A percentile compares a stretch with the other conserved stretches of the same genome.
phyloP scores from a whole-genome alignment of 2,888 invertebrate species.

The Drosophila vallismaia region DNA sequence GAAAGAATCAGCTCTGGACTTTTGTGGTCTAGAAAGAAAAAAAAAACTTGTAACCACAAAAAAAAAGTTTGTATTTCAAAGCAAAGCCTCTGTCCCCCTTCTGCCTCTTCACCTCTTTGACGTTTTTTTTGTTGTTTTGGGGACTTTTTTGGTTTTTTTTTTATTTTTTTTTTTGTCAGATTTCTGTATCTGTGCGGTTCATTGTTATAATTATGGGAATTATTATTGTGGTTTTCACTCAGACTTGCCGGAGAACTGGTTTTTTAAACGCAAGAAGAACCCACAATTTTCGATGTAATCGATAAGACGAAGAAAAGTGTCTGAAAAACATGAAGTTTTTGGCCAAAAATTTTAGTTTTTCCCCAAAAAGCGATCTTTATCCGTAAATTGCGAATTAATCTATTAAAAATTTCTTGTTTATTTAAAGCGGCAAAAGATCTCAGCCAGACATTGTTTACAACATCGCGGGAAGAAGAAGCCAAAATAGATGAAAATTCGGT shows the following conservation, averaged over 20 bases:
- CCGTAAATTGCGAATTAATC: conserved; percentile 39
- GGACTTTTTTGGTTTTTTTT: conserved; percentile 57
- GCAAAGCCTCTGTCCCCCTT: conserved; percentile 39
- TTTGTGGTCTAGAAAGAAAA: conserved; percentile 68
- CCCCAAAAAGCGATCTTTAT: not conserved
- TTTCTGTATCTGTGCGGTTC: conserved; percentile 52
- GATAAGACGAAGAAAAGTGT: conserved; percentile 39
- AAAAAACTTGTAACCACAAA: conserved; percentile 42
- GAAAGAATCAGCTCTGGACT: conserved; percentile 42
- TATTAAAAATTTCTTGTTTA: conserved; percentile 15
- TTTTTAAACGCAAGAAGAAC: conserved; percentile 36
- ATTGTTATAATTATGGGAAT: conserved; percentile 78
- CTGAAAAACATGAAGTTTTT: conserved; percentile 7
- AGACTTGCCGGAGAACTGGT: conserved; percentile 61
- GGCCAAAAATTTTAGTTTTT: no score
- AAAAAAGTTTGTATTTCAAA: conserved; percentile 56
- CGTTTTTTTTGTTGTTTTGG: conserved; percentile 37
- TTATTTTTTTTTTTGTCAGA: conserved; percentile 49
- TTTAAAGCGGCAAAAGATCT: conserved; percentile 19
- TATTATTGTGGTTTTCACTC: conserved; percentile 76
- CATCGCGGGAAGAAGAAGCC: conserved; percentile 21
- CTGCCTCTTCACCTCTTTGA: conserved; percentile 30
- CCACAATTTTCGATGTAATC: conserved; percentile 37
- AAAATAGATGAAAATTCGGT: conserved; percentile 32
- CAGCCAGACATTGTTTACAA: conserved; percentile 37